Evolutionary conservation across 2,113 vertebrate species (phyloP).

Genomic region (Triplophysa siluroides): DNA sequence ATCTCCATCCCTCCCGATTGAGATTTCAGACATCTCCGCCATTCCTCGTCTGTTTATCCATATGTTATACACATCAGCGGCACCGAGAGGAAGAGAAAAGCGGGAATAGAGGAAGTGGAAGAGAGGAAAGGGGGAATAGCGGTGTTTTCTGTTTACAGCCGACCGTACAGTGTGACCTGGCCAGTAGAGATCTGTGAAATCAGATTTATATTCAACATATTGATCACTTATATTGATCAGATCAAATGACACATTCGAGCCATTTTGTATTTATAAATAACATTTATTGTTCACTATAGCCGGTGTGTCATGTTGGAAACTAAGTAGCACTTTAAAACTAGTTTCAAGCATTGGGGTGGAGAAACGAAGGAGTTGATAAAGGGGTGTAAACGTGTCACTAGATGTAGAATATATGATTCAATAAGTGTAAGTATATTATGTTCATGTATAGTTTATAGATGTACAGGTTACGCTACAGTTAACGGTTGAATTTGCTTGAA

Average conservation of each 20-base stretch:
- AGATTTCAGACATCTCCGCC: too few relatives aligned
- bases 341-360: background rate
- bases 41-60: background rate
- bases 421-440: background rate
- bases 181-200: too few relatives aligned
- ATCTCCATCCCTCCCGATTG: too few relatives aligned
- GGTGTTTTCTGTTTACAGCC: background rate
- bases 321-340: too few relatives aligned
- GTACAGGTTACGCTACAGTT: background rate
- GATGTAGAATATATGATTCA: too few relatives aligned
- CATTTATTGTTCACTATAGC: background rate
- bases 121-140: background rate
- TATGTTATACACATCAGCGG: background rate
- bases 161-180: background rate
- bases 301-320: too few relatives aligned
- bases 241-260: background rate
- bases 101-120: conserved; percentile 13
- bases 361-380: background rate
- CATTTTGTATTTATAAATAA: background rate
- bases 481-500: background rate
- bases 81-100: conserved; percentile 3
- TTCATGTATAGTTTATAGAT: background rate
- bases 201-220: background rate
- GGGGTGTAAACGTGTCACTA: background rate
- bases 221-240: background rate